Evolutionary conservation across 1,140 invertebrate species (phyloP).

Genomic region (Magallana ariakensis): DNA sequence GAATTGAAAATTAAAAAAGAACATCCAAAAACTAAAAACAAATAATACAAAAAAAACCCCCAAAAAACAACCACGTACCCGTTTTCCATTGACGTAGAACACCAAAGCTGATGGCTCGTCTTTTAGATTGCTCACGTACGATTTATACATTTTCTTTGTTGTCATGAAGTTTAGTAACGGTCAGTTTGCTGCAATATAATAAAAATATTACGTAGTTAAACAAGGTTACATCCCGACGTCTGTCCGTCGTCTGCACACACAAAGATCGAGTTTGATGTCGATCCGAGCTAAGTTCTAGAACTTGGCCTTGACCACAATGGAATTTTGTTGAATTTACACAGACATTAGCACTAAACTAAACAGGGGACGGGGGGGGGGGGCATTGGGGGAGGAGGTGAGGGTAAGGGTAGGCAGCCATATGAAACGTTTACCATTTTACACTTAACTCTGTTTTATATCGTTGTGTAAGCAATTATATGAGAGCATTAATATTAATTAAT

Average conservation of each 20-base stretch:
- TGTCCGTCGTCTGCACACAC: not conserved
- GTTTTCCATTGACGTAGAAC: not conserved
- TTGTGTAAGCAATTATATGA: too few species aligned
- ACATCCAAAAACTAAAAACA: too few species aligned
- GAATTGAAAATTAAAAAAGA: too few species aligned
- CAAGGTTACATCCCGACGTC: not conserved
- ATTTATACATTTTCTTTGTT: not conserved
- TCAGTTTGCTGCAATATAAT: not conserved
- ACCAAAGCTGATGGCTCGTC: slow-evolving; percentile 1
- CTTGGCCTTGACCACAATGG: not conserved
- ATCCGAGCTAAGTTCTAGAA: slow-evolving; percentile 7
- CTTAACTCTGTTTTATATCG: too few species aligned
- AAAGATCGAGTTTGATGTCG: not conserved
- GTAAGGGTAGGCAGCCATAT: too few species aligned
- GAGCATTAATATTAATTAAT: too few species aligned
- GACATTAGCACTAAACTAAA: not conserved
- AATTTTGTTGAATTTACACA: not conserved
- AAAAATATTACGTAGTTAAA: too few species aligned
- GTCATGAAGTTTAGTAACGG: not conserved
- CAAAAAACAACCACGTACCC: not conserved
- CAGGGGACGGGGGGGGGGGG: not conserved
- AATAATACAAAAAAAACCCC: too few species aligned
- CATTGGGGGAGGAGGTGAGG: too few species aligned
- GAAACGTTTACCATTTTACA: too few species aligned
- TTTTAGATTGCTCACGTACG: not conserved